Base-by-base conservation (phyloP, 1,140 invertebrate genomes). In the Calephelis virginiensis region DNA sequence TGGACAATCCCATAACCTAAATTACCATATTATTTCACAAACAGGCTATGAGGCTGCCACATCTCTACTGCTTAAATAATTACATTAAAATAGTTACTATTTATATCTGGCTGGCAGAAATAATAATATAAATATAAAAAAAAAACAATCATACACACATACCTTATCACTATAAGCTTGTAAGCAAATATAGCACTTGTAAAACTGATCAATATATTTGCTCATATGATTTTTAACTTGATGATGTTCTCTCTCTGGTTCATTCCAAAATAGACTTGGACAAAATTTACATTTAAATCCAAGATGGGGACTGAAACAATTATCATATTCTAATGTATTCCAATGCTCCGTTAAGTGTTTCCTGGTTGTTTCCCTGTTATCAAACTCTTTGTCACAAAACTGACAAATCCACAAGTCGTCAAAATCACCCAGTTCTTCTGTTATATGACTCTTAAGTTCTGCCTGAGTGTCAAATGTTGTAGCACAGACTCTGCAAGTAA, bases 371-470 rank as follows among this genome's bases (percentile, higher is more conserved):
- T 84, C 83, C 64, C 90, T 75, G 47, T 85, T 81, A 64, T 83
- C 76, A 81, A 90, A 92, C 66, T 91, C 91, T 67, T 82, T 86
- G 46, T 92, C 89, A 81, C 91, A 92, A 74, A 91, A 90, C 71
- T 92, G 91, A 78, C 91, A 92, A 8, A 92, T 69, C 85, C 88
- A 92, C 6, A 92, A 67, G 63, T 92, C 85, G 37, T 89, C 83
- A 76, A 91, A 92, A 6, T 90, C 79, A 1, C 72, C 73, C 49
- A 86, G 67, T 65, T 92, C 89, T 28, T 83, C 72, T 8, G 61
- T 45, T 45, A 73, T 72, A 76, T 92, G 91, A 63, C 45, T 78
- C 14, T 81, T 77, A 11, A 91, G 68, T 50, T 91, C 91, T 64
- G 49, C 67, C 38, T 78, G 67, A 40, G 68, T 86, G n/a, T 90